A percentile compares a stretch with the other conserved stretches of the same genome.
Evolutionary conservation across 2,888 invertebrate genomes (phyloP).

Genomic region (Suillia variegata): DNA sequence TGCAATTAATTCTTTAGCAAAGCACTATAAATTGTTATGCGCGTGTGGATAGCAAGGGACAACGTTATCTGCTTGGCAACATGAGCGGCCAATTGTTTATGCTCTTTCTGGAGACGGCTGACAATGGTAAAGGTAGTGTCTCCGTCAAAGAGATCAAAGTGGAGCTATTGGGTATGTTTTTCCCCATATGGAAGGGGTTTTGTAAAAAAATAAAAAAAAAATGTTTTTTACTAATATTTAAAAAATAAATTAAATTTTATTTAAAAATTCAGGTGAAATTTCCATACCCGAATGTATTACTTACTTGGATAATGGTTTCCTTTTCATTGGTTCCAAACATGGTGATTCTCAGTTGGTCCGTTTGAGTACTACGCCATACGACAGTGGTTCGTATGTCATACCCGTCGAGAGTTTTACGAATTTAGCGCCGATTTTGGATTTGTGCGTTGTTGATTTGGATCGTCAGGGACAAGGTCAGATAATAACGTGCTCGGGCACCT

Average conservation of each 20-base stretch:
- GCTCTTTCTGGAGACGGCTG: constrained; percentile 88
- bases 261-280: constrained; percentile 70
- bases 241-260: neutral
- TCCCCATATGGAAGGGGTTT: too few relatives aligned
- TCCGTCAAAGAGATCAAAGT: constrained; percentile 91
- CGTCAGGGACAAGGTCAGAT: constrained; percentile 96
- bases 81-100: constrained; percentile 95
- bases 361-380: constrained; percentile 82
- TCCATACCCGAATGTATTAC: constrained; percentile 97
- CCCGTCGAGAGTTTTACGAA: constrained; percentile 97
- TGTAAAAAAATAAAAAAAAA: neutral
- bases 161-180: constrained; percentile 79
- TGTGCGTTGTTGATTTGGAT: constrained; percentile 97
- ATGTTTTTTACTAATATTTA: neutral
- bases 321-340: constrained; percentile 93
- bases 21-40: constrained; percentile 95
- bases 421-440: constrained; percentile 96
- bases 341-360: constrained; percentile 96
- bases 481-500: constrained; percentile 96
- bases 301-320: constrained; percentile 96
- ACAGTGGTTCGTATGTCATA: constrained; percentile 86
- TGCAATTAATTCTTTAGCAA: constrained; percentile 73
- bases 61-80: constrained; percentile 90
- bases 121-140: constrained; percentile 75
- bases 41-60: constrained; percentile 87